Percentiles rank a stretch among this genome's conserved stretches.
Conservation (phyloP, 2,888 invertebrate species). For the Fabriciana adippe region DNA sequence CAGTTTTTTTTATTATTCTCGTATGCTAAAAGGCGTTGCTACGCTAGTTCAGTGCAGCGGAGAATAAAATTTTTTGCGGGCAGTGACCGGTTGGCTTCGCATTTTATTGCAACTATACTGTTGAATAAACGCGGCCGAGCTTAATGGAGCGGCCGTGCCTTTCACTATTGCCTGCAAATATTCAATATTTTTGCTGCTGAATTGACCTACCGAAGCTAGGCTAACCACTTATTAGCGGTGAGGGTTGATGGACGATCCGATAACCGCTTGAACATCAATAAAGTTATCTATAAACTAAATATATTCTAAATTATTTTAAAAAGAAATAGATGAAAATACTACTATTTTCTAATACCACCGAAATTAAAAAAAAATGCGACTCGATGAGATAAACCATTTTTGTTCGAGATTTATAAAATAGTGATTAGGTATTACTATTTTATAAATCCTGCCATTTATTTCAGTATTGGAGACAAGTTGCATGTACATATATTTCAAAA, state of each 20-base stretch:
- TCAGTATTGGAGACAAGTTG: no score
- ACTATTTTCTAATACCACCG: no score
- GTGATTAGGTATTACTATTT: no score
- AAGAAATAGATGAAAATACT: no score
- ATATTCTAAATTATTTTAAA: no score
- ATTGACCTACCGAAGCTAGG: conserved; percentile 53
- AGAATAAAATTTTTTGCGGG: conserved; percentile 72
- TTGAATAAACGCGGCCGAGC: conserved; percentile 68
- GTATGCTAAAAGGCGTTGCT: conserved; percentile 20
- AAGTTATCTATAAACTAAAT: no score
- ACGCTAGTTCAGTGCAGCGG: conserved; percentile 36
- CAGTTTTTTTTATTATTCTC: conserved; percentile 30
- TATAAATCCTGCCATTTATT: no score
- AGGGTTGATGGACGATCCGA: conserved; percentile 22
- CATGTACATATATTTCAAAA: no score
- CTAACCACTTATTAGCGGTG: conserved; percentile 67
- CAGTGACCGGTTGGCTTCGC: conserved; percentile 66
- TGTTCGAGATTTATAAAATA: no score
- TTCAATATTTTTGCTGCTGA: conserved; percentile 74
- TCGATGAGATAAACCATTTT: no score
- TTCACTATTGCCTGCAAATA: conserved; percentile 65
- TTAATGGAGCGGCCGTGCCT: conserved; percentile 64
- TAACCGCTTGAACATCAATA: conserved; percentile 1
- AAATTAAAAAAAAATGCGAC: no score
- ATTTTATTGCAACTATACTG: conserved; percentile 80